Evolutionary conservation across 2,888 invertebrate species (phyloP).

Genomic region (Malthinus flaveolus): DNA sequence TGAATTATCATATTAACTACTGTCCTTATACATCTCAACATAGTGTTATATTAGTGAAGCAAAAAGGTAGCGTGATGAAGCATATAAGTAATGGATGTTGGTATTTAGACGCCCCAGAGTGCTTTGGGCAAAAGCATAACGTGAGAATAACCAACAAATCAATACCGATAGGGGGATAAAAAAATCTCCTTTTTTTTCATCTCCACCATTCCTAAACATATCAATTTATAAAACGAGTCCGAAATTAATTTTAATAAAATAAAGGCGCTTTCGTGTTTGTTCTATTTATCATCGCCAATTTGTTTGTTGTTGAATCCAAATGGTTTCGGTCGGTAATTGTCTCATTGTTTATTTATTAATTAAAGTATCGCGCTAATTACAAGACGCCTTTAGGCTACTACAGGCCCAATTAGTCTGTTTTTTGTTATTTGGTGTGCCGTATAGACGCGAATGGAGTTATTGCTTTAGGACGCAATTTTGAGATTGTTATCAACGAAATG

Average conservation of each 20-base stretch:
- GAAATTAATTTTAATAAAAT: slow-evolving; percentile 19
- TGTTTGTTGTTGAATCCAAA: too few relatives aligned
- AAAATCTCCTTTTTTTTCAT: slow-evolving; percentile 13
- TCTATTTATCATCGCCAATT: slow-evolving; percentile 11
- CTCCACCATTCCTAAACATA: slow-evolving; percentile 9
- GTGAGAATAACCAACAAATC: slow-evolving; percentile 35
- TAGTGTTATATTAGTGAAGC: slow-evolving; percentile 12
- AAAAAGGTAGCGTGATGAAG: slow-evolving; percentile 14
- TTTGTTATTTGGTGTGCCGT: too few relatives aligned
- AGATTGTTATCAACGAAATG: too few relatives aligned
- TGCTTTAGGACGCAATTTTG: too few relatives aligned
- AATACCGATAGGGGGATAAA: slow-evolving; percentile 6
- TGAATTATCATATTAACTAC: slow-evolving; percentile 19
- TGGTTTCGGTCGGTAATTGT: too few relatives aligned
- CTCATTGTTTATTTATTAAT: too few relatives aligned
- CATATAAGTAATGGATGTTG: slow-evolving; percentile 20
- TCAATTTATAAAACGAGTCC: slow-evolving; percentile 17
- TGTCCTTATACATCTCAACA: slow-evolving; percentile 12
- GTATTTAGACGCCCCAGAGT: slow-evolving; percentile 14
- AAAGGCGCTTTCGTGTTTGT: slow-evolving; percentile 20
- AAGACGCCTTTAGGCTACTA: too few relatives aligned
- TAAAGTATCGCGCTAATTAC: too few relatives aligned
- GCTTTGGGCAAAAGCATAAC: slow-evolving; percentile 31
- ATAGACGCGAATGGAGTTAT: too few relatives aligned
- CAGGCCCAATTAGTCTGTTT: too few relatives aligned